Base-by-base conservation (phyloP, 2,797 vertebrate species). In the Rhyacichthys aspro region DNA sequence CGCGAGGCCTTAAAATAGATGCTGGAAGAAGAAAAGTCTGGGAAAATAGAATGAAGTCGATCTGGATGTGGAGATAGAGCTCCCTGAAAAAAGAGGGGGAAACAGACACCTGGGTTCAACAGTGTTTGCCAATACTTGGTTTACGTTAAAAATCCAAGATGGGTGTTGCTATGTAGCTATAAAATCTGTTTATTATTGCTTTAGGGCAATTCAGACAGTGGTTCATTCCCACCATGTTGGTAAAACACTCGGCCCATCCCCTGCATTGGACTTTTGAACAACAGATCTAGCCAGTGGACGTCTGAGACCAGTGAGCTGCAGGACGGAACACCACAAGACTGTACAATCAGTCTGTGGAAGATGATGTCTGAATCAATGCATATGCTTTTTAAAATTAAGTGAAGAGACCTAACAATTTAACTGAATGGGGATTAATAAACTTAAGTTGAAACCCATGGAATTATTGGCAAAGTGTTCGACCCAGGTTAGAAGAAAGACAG, bases 1-100 rank as follows among this genome's bases (percentile, higher is more conserved):
- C 1, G 11, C 37, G 34, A 18, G 49, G 49, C 67, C 46, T 64
- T 55, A 34, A 76, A 58, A 57, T 45, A 76, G 63, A 82, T 9
- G 65, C 62, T 78, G 70, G 23, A 28, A 28, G 23, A 43, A 58
- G 52, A 43, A 55, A n/a, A 5, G 39, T 67, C 49, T 63, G 28
- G 55, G 66, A 67, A 55, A 33, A 74, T 65, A 67, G 34, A 55
- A 67, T 77, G 65, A 71, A 52, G 67, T 61, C 59, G 68, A 88
- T 75, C 81, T 72, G 55, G 64, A 71, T 47, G 59, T 70, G 62
- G 56, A 46, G 48, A 70, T 0, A 60, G 23, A 70, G 11, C 23
- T 63, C n/a, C 52, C 62, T 70, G 65, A 37, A 67, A 68, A 67
- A 72, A 50, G 37, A 47, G 63, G 49, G 66, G 67, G 17, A 54